These are phyloP conservation scores for Limnothrissa miodon DNA, from an alignment of 2,113 vertebrate genomes.

Conservation along the genomic window DNA sequence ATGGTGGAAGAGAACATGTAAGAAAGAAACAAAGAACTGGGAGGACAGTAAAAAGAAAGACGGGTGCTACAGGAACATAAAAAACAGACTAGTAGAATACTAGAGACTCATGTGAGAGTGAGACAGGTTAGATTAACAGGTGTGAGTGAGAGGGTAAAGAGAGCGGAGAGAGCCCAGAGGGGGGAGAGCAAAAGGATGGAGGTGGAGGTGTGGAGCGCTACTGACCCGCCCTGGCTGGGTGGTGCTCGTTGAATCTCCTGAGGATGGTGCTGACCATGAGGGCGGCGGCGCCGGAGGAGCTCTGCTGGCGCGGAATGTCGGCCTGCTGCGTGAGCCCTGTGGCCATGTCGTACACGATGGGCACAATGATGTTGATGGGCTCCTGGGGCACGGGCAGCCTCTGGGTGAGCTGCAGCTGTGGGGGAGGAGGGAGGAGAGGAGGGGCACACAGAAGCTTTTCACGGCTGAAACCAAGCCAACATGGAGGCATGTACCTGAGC, in stretches of 20 bases:
- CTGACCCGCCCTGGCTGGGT: slow-evolving; percentile 87
- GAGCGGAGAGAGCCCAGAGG: no score
- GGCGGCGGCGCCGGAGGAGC: slow-evolving; percentile 93
- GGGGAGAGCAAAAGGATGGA: neutral
- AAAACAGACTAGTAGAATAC: neutral
- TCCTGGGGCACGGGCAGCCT: slow-evolving; percentile 88
- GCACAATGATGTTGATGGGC: slow-evolving; percentile 95
- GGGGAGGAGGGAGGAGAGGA: neutral
- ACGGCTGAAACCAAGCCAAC: no score
- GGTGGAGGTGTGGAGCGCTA: neutral
- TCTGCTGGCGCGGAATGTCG: slow-evolving; percentile 97
- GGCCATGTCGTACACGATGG: slow-evolving; percentile 99
- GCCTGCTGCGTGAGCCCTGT: slow-evolving; percentile 97
- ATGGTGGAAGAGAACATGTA: neutral
- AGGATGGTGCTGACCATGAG: slow-evolving; percentile 98
- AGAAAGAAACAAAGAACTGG: no score
- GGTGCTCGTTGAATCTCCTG: slow-evolving; percentile 96
- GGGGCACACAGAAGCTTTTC: neutral
- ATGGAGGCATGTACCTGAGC: no score
- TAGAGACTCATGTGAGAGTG: neutral
- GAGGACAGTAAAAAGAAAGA: no score
- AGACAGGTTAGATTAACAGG: neutral
- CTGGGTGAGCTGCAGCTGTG: slow-evolving; percentile 95
- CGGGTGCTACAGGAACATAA: neutral
- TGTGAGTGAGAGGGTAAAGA: no score